These are phyloP conservation scores for Pterocles burchelli DNA, from an alignment of 2,113 vertebrate genomes.

Conservation along the genomic window DNA sequence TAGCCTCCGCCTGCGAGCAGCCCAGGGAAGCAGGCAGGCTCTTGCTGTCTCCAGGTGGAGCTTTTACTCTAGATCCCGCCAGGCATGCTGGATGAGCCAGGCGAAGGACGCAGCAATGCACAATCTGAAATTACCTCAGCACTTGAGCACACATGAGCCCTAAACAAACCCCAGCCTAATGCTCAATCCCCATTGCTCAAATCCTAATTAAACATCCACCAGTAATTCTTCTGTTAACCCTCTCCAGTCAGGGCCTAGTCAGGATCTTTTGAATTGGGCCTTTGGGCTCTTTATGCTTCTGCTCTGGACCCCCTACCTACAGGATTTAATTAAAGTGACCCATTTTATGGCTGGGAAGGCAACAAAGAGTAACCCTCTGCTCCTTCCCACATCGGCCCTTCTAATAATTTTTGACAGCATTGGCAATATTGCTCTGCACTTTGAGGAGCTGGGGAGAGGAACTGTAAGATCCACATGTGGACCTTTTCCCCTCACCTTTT, in stretches of 20 bases:
- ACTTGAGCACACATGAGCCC: constrained; percentile 33
- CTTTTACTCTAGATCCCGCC: constrained; percentile 66
- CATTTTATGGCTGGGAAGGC: constrained; percentile 8
- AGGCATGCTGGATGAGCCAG: background rate
- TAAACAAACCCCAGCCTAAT: constrained; percentile 38
- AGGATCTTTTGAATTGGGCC: background rate
- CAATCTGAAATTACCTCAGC: constrained; percentile 6
- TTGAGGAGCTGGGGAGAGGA: background rate
- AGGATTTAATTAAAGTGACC: constrained; percentile 61
- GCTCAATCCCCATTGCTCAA: constrained; percentile 28
- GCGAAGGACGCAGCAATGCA: background rate
- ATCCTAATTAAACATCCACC: constrained; percentile 59
- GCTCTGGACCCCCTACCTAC: background rate
- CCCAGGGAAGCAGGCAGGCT: background rate
- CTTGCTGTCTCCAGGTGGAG: constrained; percentile 67
- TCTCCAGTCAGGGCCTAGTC: background rate
- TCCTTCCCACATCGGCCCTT: background rate
- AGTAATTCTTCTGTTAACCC: constrained; percentile 47
- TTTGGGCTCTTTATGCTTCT: background rate
- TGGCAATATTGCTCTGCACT: background rate
- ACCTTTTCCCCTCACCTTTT: background rate
- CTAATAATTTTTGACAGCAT: background rate
- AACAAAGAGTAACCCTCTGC: background rate
- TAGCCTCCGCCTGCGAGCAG: background rate
- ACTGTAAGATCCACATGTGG: background rate